Base-by-base conservation (phyloP, 2,888 invertebrate genomes). In the Odontomyia ornata region DNA sequence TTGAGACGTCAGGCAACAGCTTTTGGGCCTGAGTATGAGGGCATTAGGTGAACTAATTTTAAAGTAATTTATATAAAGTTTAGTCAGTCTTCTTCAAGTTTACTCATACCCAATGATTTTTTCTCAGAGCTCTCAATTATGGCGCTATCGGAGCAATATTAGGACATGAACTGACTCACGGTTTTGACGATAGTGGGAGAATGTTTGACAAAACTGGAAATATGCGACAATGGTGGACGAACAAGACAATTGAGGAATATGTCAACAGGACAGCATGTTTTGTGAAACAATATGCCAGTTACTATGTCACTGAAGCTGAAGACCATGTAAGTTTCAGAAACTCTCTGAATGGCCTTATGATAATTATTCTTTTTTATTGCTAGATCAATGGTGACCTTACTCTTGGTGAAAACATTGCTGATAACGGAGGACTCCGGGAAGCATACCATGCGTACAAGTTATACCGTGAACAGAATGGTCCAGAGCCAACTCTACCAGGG, bases 211-310 rank as follows among this genome's bases (percentile, higher is more conserved):
- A 92, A 82, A 89, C 91, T 80, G 97, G 97, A 13, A 95, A 95
- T 86, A 88, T 94, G 82, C 87, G 92, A n/a, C 93, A 94, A 79
- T 97, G 97, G 97, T 97, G 97, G 97, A 91, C 92, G 1, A 92
- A 94, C 81, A 87, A 88, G 60, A 95, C 96, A 0, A 91, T 94
- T 65, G 86, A 88, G 15, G 91, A 91, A 23, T 98, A 95, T 84
- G 90, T 92, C 72, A 90, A 93, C 80, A 91, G 92, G 82, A 92
- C 94, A 0, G 88, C 92, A 79, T 98, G 97, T 84, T 96, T 98
- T 83, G 88, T 96, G 18, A 90, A 94, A 57, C 96, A 97, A 84
- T 97, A 97, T 83, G 91, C 90, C 65, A 87, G 86, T 23, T 93
- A 90, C 82, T 91, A 91, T 80, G 82, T 93, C 27, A 86, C 90